phyloP scores from a whole-genome alignment of 2,113 vertebrate species.

The Tetrao urogallus region DNA sequence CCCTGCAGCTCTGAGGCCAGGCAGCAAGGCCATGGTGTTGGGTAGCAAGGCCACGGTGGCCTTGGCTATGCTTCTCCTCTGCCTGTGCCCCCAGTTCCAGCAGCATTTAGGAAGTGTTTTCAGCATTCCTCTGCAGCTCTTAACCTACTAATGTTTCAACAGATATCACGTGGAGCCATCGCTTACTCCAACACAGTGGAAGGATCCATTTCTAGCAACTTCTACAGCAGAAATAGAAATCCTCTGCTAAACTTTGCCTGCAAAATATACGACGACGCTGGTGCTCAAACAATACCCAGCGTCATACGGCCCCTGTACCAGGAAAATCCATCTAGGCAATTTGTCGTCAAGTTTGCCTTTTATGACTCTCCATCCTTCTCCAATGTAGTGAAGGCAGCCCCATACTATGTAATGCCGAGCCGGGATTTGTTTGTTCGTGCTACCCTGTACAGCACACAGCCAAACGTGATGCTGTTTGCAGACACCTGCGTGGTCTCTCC shows the following conservation, averaged over 20 bases:
- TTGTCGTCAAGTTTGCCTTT: not conserved
- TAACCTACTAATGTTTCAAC: not conserved
- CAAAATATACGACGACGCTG: not conserved
- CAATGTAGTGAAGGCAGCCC: not conserved
- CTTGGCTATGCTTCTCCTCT: not conserved
- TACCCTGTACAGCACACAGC: not conserved
- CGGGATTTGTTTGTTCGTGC: not conserved
- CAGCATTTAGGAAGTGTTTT: not conserved
- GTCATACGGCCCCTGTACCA: not conserved
- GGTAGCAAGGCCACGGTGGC: not conserved
- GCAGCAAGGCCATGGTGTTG: no score
- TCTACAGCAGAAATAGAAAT: not conserved
- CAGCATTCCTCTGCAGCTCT: not conserved
- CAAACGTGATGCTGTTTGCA: not conserved
- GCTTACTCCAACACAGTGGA: not conserved
- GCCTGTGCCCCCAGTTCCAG: not conserved
- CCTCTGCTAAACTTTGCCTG: not conserved
- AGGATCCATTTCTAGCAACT: not conserved
- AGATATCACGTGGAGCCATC: not conserved
- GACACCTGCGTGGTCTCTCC: conserved; percentile 9
- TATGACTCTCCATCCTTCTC: not conserved
- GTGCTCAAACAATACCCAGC: not conserved
- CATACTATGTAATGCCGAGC: not conserved
- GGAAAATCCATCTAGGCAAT: not conserved
- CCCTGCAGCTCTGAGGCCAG: not conserved